These are phyloP conservation scores for Rhyacophila brunnea DNA, from an alignment of 1,140 invertebrate species.

Conservation along the genomic window DNA sequence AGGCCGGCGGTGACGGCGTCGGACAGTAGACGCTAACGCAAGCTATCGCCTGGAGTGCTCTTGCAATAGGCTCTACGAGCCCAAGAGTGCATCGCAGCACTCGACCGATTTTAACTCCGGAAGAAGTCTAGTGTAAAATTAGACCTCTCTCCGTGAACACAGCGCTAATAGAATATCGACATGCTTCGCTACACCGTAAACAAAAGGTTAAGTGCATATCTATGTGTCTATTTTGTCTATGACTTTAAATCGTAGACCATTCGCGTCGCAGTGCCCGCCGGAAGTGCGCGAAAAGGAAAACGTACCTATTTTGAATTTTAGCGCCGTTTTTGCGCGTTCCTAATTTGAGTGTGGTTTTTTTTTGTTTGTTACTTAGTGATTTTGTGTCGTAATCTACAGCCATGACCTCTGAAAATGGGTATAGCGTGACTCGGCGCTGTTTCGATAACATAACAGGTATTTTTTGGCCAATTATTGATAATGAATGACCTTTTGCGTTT, in stretches of 20 bases:
- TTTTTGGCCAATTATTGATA: too few relatives aligned
- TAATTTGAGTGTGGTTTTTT: neutral
- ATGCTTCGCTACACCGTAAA: neutral
- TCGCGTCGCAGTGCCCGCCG: too few relatives aligned
- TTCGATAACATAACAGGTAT: constrained; percentile 31
- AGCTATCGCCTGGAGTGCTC: too few relatives aligned
- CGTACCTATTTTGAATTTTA: too few relatives aligned
- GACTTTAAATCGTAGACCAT: too few relatives aligned
- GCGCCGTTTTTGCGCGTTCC: neutral
- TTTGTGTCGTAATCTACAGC: constrained; percentile 1
- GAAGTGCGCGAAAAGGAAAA: too few relatives aligned
- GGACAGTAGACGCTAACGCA: too few relatives aligned
- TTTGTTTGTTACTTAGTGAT: constrained; percentile 6
- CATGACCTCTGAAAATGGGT: constrained; percentile 25
- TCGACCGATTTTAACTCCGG: constrained; percentile 9
- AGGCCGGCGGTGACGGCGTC: too few relatives aligned
- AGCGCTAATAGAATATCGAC: constrained; percentile 9
- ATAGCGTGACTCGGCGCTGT: constrained; percentile 29
- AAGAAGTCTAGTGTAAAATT: constrained; percentile 26
- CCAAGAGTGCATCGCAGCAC: too few relatives aligned
- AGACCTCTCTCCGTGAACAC: neutral
- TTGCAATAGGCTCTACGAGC: too few relatives aligned
- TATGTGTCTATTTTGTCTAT: too few relatives aligned
- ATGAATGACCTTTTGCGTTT: too few relatives aligned
- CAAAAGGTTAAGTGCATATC: constrained; percentile 16